Percentiles rank a stretch among this genome's conserved stretches.
phyloP scores from a whole-genome alignment of 2,888 invertebrate species.

The Agrilus biguttatus region DNA sequence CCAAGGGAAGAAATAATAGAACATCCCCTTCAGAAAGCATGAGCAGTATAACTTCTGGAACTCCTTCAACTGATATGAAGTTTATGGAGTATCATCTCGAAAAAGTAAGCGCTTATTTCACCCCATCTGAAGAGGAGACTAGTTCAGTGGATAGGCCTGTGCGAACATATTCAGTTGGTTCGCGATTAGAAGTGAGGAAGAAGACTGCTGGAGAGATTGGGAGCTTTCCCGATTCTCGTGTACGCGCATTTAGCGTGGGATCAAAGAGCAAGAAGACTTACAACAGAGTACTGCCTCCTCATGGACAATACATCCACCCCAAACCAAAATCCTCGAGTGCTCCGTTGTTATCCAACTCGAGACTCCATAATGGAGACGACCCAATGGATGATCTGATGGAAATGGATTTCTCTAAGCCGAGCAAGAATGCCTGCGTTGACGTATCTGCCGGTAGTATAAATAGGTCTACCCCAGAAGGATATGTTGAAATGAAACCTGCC shows the following conservation, averaged over 20 bases:
- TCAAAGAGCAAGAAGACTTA: constrained; percentile 42
- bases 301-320: constrained; percentile 15
- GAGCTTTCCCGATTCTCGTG: constrained; percentile 37
- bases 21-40: constrained; percentile 52
- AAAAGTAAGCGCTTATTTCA: constrained; percentile 62
- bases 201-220: constrained; percentile 23
- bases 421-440: constrained; percentile 42
- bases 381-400: constrained; percentile 70
- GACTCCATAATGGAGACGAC: constrained; percentile 38
- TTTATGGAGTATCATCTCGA: constrained; percentile 69
- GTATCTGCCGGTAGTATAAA: constrained; percentile 37
- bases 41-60: constrained; percentile 63
- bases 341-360: constrained; percentile 43
- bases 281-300: constrained; percentile 21
- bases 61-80: constrained; percentile 64
- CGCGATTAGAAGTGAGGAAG: constrained; percentile 45
- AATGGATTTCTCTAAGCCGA: constrained; percentile 49
- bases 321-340: constrained; percentile 53
- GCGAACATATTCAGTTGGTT: constrained; percentile 76
- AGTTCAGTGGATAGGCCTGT: constrained; percentile 40
- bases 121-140: constrained; percentile 43
- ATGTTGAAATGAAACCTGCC: constrained; percentile 33
- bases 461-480: constrained; percentile 20
- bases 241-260: constrained; percentile 66
- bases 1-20: constrained; percentile 21